Conservation (phyloP, 1,140 invertebrate genomes). For the Physella acuta region DNA sequence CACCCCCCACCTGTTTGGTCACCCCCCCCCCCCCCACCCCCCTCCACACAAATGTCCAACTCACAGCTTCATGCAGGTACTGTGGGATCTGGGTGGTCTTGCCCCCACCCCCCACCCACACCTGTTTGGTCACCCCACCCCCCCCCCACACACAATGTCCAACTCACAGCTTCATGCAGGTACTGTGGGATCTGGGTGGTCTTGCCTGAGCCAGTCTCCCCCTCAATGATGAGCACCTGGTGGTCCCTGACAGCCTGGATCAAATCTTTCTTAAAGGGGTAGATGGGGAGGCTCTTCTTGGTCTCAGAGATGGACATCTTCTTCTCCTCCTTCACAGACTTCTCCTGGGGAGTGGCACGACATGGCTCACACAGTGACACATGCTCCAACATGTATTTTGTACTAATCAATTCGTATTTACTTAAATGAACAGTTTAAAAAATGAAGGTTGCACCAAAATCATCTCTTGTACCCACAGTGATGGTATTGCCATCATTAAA, state of each 20-base stretch:
- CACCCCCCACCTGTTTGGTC: slow-evolving; percentile 93
- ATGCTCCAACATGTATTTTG: too few relatives aligned
- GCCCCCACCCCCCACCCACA: slow-evolving; percentile 93
- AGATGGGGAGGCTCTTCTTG: slow-evolving; percentile 90
- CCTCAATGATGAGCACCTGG: slow-evolving; percentile 94
- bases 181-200: slow-evolving; percentile 99
- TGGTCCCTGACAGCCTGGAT: slow-evolving; percentile 85
- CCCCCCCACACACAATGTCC: too few relatives aligned
- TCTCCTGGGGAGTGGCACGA: too few relatives aligned
- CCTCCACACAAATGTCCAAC: too few relatives aligned
- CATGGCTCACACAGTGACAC: too few relatives aligned
- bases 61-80: slow-evolving; percentile 91
- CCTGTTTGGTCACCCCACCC: too few relatives aligned
- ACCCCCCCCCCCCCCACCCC: too few relatives aligned
- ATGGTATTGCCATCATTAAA: too few relatives aligned
- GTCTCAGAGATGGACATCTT: slow-evolving; percentile 88
- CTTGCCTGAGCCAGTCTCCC: slow-evolving; percentile 93
- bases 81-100: slow-evolving; percentile 99
- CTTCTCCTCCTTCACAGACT: slow-evolving; percentile 66
- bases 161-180: slow-evolving; percentile 85
- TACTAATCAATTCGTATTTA: too few relatives aligned
- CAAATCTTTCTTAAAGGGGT: slow-evolving; percentile 85
- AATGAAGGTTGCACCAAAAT: too few relatives aligned
- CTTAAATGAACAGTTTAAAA: too few relatives aligned
- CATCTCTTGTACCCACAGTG: too few relatives aligned